Base-by-base conservation (phyloP, 2,888 invertebrate genomes). In the Pyralis farinalis region DNA sequence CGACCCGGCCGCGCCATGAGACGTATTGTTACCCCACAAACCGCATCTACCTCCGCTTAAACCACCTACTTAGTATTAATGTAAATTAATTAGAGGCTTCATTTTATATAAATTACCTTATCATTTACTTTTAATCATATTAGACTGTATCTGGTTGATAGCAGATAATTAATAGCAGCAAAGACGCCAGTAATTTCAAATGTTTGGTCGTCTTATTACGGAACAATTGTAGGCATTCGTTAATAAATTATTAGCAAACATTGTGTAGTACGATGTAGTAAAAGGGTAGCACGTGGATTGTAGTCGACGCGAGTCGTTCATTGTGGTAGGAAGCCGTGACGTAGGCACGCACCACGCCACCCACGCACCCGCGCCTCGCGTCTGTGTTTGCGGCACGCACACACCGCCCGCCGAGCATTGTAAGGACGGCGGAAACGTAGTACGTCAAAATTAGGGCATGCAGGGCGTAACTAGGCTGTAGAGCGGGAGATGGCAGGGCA, bases 371-470 rank as follows among this genome's bases (percentile, higher is more conserved):
- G 25, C 25, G n/a, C 8, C 8, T 7, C 3, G 11, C 12, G 37
- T 8, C 12, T 11, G 38, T 11, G 38, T 43, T 34, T 34, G 55
- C 56, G 58, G 59, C 56, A 72, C 72, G 68, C 78, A 75, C 82
- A 74, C 72, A 68, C 53, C 42, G 62, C 47, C 53, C 42, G 62
- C 47, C 64, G 57, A 50, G 42, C 43, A 40, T 34, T 50, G 47
- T 61, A 59, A 62, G 59, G 64, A 66, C 67, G 70, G 68, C 56
- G 63, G 71, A 56, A 58, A 63, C 66, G 64, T 66, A 71, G 71
- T 71, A 77, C 74, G 71, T 76, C 82, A 83, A 80, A 87, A 87
- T 86, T 87, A 87, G 87, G 86, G 84, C 87, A 87, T 86, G 80
- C 82, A 84, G 73, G 83, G 84, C 79, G 85, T 80, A 86, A 81